Evolutionary conservation across 2,113 vertebrate species (phyloP), one percentile per base, ranked within the genome.

Genomic region (Plectropomus leopardus): DNA sequence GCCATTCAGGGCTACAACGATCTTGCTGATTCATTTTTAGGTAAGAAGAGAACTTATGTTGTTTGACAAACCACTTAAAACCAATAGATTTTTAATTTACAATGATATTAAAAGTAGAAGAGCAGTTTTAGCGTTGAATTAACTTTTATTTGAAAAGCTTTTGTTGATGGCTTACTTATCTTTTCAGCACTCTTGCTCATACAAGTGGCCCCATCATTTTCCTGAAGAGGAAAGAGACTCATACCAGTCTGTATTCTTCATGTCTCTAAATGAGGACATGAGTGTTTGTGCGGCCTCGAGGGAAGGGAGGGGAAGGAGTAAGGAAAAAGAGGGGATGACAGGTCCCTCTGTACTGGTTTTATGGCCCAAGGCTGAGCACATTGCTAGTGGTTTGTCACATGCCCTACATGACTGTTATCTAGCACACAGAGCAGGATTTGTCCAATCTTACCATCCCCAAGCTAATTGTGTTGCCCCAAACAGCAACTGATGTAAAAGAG

Each of bases 381-480:
- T 79, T 42, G 69, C 69, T 11, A 58, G 47, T 19, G 67, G 42
- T 67, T 15, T 68, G 76, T 91, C 91, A 92, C 80, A 85, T 58
- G 89, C 59, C 57, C 75, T 42, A 68, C 76, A 74, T 76, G 42
- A 61, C 67, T 44, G 71, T 82, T 86, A 82, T 82, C 48, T n/a
- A 57, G 72, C 67, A 76, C 61, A 90, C 85, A 84, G 76, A 73
- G 67, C 42, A 68, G 44, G 79, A 88, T 82, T 82, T 89, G 86
- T 92, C 55, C 78, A 32, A 30, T 64, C 53, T 72, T 28, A 69
- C 66, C 80, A 80, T 66, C 54, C 71, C 81, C 59, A 80, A 73
- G 86, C 84, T 88, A 89, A 89, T 85, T 84, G 74, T 87, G 86
- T 87, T 89, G 84, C 86, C 48, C 64, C 71, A 84, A 89, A 86